Conservation (phyloP, 2,113 vertebrate genomes). For the Ascaphus truei region DNA sequence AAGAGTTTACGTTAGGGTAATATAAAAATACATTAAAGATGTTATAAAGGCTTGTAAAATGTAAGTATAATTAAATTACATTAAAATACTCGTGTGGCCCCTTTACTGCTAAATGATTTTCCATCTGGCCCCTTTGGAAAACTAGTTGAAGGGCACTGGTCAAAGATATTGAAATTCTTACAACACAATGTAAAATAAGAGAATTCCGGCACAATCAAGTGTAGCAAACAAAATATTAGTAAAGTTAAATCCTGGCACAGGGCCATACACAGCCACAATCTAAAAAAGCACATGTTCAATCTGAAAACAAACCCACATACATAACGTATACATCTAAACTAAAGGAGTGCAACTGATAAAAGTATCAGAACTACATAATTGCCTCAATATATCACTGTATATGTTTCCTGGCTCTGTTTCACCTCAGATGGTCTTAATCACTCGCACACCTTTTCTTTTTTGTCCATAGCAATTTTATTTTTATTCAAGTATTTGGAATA, state of each 20-base stretch:
- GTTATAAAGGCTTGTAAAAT: no score
- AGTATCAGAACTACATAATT: constrained; percentile 10
- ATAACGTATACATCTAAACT: not conserved
- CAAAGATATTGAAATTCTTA: not conserved
- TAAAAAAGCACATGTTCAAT: constrained; percentile 21
- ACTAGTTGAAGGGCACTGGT: no score
- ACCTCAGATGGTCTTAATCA: constrained; percentile 32
- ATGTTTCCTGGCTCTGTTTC: constrained; percentile 18
- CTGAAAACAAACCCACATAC: constrained; percentile 8
- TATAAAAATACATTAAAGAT: no score
- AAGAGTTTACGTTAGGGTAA: no score
- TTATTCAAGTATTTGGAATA: no score
- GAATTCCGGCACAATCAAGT: constrained; percentile 6
- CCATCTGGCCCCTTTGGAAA: no score
- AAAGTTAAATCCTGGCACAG: not conserved
- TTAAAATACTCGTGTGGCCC: no score
- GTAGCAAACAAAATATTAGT: constrained; percentile 27
- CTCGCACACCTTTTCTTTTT: constrained; percentile 29
- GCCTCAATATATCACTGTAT: constrained; percentile 22
- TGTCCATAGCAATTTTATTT: not conserved
- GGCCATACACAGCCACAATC: constrained; percentile 10
- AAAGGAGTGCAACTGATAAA: constrained; percentile 12
- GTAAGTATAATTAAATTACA: no score
- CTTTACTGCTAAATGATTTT: no score
- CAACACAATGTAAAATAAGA: not conserved